Evolutionary conservation across 2,797 vertebrate genomes (phyloP).

Genomic region (Florisuga fusca): DNA sequence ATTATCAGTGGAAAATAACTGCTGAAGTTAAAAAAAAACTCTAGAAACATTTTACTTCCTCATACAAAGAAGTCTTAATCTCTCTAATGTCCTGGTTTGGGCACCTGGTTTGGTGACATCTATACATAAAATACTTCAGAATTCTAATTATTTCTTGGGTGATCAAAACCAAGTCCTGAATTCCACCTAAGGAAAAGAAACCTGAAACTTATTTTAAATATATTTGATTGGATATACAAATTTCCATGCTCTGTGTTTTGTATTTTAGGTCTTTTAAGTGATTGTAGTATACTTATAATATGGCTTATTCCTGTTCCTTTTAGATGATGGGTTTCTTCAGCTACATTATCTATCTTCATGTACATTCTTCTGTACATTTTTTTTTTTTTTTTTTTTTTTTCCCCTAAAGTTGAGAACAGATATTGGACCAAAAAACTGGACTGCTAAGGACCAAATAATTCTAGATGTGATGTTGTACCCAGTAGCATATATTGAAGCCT

Average conservation of each 20-base stretch:
- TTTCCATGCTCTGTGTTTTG: background rate
- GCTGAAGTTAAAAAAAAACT: background rate
- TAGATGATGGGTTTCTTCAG: background rate
- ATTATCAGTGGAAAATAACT: background rate
- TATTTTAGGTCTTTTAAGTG: background rate
- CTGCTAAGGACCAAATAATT: background rate
- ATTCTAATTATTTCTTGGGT: background rate
- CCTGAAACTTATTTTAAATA: background rate
- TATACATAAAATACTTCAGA: background rate
- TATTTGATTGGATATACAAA: background rate
- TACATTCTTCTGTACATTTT: background rate
- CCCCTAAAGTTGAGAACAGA: background rate
- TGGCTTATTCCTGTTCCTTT: background rate
- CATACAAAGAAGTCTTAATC: background rate
- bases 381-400: background rate
- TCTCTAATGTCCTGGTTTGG: no score
- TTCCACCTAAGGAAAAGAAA: background rate
- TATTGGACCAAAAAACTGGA: background rate
- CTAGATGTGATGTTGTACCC: background rate
- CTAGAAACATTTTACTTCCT: background rate
- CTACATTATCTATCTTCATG: background rate
- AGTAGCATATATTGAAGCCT: background rate
- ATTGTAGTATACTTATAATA: background rate
- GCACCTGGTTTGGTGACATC: no score
- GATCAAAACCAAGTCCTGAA: background rate